Conservation (phyloP, 2,113 vertebrate genomes). For the Silurus meridionalis region DNA sequence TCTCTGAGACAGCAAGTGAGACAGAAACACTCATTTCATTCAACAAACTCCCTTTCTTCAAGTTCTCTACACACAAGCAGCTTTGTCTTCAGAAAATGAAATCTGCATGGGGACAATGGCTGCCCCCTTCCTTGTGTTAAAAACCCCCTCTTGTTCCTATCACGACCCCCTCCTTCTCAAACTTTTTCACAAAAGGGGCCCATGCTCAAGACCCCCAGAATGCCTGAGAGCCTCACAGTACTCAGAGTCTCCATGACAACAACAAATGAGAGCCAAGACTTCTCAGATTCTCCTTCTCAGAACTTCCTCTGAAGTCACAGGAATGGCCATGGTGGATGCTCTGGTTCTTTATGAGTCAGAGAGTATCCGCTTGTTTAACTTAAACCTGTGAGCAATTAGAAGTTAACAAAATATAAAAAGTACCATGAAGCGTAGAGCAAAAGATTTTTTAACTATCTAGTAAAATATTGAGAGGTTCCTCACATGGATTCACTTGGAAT, state of each 20-base stretch:
- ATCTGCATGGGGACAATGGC: conserved; percentile 59
- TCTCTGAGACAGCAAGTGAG: conserved; percentile 29
- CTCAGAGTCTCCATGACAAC: conserved; percentile 52
- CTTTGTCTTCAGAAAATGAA: conserved; percentile 54
- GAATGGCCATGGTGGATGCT: conserved; percentile 22
- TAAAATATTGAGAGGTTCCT: background rate
- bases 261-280: conserved; percentile 46
- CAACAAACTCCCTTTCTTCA: conserved; percentile 36
- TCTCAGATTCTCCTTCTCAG: conserved; percentile 46
- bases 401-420: background rate
- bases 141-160: conserved; percentile 42
- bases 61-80: conserved; percentile 55
- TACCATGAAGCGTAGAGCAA: background rate
- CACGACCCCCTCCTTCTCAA: conserved; percentile 42
- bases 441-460: background rate
- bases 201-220: conserved; percentile 50
- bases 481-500: background rate
- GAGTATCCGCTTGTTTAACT: conserved; percentile 25
- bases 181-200: conserved; percentile 49
- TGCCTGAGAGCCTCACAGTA: conserved; percentile 43
- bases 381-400: background rate
- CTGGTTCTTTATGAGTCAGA: conserved; percentile 1
- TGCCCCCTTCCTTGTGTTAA: conserved; percentile 44
- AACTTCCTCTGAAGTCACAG: conserved; percentile 15
- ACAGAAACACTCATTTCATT: conserved; percentile 42